Evolutionary conservation across 2,113 vertebrate genomes (phyloP), one percentile per base, ranked within the genome.

Genomic region (Gila orcuttii): DNA sequence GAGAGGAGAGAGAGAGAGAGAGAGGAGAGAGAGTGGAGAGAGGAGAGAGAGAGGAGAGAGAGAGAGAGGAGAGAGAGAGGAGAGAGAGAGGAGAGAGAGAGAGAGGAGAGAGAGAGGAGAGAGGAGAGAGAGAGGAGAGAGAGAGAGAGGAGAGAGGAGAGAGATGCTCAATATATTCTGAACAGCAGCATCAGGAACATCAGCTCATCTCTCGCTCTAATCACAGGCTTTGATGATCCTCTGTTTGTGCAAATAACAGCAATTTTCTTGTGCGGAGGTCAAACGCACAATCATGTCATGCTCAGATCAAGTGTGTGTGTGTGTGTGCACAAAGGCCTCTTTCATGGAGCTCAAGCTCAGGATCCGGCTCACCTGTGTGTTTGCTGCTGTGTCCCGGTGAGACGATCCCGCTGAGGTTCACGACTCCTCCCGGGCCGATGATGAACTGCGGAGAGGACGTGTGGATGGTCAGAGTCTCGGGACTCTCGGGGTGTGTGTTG

Each of bases 401-500:
- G 91, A 96, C 90, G 89, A 96, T 91, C 93, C 96, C 96, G 92
- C 95, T 95, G 90, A 97, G 92, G 90, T 97, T 96, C 87, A 97
- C 95, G 89, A 97, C 95, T 84, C 96, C 96, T 91, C 96, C 96
- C 79, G 96, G 96, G 68, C 96, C 96, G 1, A 97, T 97, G 93
- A 97, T 96, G 86, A 97, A 97, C 90, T 96, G 96, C 0, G 96
- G 96, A 0, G 96, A 94, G 4, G 96, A 94, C 9, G 95, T 93
- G 11, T 97, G 96, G 90, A 97, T 96, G 19, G 96, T 97, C 94
- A 97, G 94, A 73, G 96, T 96, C 91, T 97, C 96, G 0, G 96
- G 96, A 39, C 95, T 96, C 93, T 97, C 96, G 2, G 96, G 95
- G 83, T 97, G 96, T 0, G 96, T 97, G 73, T 97, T 97, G 91